Conservation (phyloP, 2,113 vertebrate genomes). For the Myotis lucifugus region DNA sequence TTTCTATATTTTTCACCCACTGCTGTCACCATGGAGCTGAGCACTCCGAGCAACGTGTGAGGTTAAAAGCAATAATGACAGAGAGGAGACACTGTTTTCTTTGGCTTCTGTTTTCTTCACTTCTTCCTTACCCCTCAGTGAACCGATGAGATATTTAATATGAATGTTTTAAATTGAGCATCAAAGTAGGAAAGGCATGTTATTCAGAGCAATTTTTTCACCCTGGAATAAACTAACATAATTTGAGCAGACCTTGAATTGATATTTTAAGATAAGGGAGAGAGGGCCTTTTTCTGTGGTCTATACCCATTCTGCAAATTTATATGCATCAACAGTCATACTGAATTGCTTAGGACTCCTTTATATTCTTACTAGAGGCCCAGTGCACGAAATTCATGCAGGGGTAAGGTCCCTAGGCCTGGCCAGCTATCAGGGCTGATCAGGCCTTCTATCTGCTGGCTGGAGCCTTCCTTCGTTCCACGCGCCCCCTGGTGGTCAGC, state of each 20-base stretch:
- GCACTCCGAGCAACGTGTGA: slow-evolving; percentile 38
- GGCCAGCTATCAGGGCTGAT: too few species aligned
- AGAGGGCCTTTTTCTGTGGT: not conserved
- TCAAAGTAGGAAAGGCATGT: not conserved
- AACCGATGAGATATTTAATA: not conserved
- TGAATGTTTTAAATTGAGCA: not conserved
- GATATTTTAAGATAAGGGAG: not conserved
- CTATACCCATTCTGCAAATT: not conserved
- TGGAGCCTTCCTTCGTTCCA: too few species aligned
- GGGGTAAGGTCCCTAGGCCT: too few species aligned
- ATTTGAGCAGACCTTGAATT: slow-evolving; percentile 11
- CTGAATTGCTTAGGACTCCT: not conserved
- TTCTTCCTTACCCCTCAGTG: not conserved
- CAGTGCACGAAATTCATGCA: too few species aligned
- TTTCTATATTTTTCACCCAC: slow-evolving; percentile 61
- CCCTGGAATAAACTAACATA: not conserved
- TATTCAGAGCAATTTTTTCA: not conserved
- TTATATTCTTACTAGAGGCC: not conserved
- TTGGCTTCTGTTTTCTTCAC: not conserved
- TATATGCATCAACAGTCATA: not conserved
- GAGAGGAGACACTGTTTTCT: not conserved
- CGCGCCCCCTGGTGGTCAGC: too few species aligned
- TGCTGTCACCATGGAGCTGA: slow-evolving; percentile 74
- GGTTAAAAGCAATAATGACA: slow-evolving; percentile 70
- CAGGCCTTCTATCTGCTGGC: too few species aligned